Evolutionary conservation across 1,140 invertebrate genomes (phyloP), one percentile per base, ranked within the genome.

Genomic region (Papilio polyxenes): DNA sequence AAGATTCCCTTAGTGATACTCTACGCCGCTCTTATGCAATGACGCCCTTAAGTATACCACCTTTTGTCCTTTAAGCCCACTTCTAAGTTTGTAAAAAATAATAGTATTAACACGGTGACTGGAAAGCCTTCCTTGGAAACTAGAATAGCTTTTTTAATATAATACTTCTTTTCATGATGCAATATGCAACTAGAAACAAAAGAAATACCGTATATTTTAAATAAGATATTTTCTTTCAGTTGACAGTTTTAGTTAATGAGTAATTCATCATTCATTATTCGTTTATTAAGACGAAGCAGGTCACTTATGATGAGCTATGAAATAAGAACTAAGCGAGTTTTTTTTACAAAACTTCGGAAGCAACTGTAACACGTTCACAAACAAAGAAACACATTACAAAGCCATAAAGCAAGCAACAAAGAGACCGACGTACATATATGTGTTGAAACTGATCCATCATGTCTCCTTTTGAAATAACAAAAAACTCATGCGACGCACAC

Each of bases 361-460:
- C 89, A 82, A 89, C 91, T 90, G 89, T 87, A 90, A 90, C 92
- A 89, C 86, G 89, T 91, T 91, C 89, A 93, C 93, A 94, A 94
- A 94, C 92, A 94, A 93, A 91, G 92, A 92, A 93, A 93, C 90
- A 93, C 93, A 93, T 94, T 94, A 93, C 92, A 92, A 92, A 92
- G 89, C 92, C 91, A 92, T 94, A 94, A 94, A 94, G 86, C 90
- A 88, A 88, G 85, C 91, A 91, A 93, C 93, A 94, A 94, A 94
- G 91, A 88, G 86, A 89, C 93, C 93, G 93, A 90, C 92, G 87
- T 90, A 90, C 92, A 87, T 90, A 88, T 93, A 93, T 89, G 92
- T 92, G 93, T 94, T 94, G 93, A 94, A 93, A 93, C 93, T 93
- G 93, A 94, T 94, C 92, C 92, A 93, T 94, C 93, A 93, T 93